These are phyloP conservation scores for Heterotis niloticus DNA, from an alignment of 2,113 vertebrate species.

Conservation along the genomic window DNA sequence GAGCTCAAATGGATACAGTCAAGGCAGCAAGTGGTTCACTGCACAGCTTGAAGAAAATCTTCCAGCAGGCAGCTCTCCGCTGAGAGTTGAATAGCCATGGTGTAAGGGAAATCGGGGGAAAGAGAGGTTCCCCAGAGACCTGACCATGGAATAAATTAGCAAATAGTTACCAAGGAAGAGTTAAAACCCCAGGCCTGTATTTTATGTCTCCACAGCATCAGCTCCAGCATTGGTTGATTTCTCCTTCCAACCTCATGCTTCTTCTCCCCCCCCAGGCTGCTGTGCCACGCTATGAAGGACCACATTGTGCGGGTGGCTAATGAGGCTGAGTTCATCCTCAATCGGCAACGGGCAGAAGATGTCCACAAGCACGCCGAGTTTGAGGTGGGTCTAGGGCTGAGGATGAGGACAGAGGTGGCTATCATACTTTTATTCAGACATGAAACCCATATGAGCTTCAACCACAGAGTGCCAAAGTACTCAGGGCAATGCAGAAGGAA, in stretches of 20 bases:
- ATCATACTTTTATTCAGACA: not conserved
- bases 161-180: not conserved
- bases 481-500: no score
- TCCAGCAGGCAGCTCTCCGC: no score
- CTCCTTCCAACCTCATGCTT: not conserved
- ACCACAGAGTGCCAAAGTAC: no score
- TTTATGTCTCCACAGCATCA: not conserved
- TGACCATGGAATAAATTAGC: no score
- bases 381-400: slow-evolving; percentile 71
- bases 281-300: slow-evolving; percentile 98
- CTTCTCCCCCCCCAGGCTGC: slow-evolving; percentile 63
- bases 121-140: no score
- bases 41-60: no score
- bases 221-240: not conserved
- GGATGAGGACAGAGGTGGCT: not conserved
- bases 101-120: no score
- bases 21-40: not conserved
- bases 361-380: slow-evolving; percentile 98
- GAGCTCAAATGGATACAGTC: no score
- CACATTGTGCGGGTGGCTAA: slow-evolving; percentile 97
- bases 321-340: slow-evolving; percentile 97
- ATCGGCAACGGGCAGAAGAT: slow-evolving; percentile 93
- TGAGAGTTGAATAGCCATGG: no score
- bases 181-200: not conserved
- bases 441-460: not conserved